phyloP scores from a whole-genome alignment of 2,888 invertebrate species.

The Dioctria linearis region DNA sequence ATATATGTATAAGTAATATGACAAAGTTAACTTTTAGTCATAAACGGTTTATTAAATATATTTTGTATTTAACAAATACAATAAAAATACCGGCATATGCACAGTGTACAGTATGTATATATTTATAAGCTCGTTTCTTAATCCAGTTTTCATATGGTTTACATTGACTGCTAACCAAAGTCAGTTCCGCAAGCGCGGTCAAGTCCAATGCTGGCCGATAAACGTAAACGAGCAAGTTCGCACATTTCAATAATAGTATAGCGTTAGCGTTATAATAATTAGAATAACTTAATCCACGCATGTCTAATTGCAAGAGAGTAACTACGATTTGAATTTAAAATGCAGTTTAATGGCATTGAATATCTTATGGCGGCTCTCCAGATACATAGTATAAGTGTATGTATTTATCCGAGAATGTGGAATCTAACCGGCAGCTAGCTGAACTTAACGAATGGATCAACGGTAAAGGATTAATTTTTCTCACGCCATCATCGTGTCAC shows the following conservation, averaged over 20 bases:
- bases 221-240: constrained; percentile 40
- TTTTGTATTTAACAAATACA: neutral
- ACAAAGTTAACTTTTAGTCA: neutral
- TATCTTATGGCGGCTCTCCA: constrained; percentile 20
- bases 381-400: too few species aligned
- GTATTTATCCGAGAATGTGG: constrained; percentile 30
- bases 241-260: neutral
- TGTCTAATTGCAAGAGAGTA: constrained; percentile 44
- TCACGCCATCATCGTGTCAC: constrained; percentile 48
- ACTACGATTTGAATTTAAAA: constrained; percentile 47
- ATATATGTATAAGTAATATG: neutral
- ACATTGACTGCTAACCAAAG: constrained; percentile 46
- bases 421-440: neutral
- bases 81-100: neutral
- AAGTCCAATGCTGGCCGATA: constrained; percentile 50
- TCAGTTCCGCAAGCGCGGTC: constrained; percentile 50
- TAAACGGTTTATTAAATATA: neutral
- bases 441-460: neutral
- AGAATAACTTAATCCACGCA: constrained; percentile 51
- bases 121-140: neutral
- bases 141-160: constrained; percentile 43
- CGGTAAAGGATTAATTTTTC: constrained; percentile 45
- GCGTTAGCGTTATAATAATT: constrained; percentile 15
- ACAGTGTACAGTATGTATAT: neutral
- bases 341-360: constrained; percentile 51